A percentile compares a stretch with the other conserved stretches of the same genome.
Conservation (phyloP, 2,113 vertebrate genomes). For the Oophaga pumilio region DNA sequence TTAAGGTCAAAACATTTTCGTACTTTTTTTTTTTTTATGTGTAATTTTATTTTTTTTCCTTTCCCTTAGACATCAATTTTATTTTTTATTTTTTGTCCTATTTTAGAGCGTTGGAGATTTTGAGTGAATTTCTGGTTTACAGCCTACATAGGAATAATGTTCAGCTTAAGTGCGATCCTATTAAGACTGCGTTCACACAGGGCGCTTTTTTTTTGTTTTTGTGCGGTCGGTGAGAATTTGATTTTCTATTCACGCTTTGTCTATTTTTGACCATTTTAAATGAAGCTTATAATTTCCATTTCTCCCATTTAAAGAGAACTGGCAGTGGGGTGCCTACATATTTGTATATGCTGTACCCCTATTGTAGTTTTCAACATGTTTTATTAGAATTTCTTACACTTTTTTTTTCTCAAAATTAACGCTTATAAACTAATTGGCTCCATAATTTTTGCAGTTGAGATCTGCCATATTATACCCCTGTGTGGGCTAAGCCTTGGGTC, state of each 20-base stretch:
- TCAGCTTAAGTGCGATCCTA: neutral
- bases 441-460: neutral
- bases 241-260: too few species aligned
- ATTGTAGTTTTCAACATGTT: too few species aligned
- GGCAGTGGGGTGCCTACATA: neutral
- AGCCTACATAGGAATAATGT: conserved; percentile 2
- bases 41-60: neutral
- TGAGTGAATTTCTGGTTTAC: neutral
- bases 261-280: too few species aligned
- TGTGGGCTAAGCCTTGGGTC: neutral
- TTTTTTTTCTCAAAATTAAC: neutral
- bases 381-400: neutral
- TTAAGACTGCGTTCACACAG: neutral
- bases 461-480: neutral
- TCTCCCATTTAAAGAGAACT: too few species aligned
- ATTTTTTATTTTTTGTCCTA: neutral
- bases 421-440: neutral
- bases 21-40: conserved; percentile 14
- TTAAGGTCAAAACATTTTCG: conserved; percentile 22
- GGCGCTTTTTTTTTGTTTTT: neutral
- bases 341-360: neutral
- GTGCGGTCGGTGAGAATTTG: too few species aligned
- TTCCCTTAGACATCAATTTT: neutral
- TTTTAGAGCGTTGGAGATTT: neutral
- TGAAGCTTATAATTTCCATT: too few species aligned